Evolutionary conservation across 2,797 vertebrate genomes (phyloP).

Genomic region (Botia kubotai): DNA sequence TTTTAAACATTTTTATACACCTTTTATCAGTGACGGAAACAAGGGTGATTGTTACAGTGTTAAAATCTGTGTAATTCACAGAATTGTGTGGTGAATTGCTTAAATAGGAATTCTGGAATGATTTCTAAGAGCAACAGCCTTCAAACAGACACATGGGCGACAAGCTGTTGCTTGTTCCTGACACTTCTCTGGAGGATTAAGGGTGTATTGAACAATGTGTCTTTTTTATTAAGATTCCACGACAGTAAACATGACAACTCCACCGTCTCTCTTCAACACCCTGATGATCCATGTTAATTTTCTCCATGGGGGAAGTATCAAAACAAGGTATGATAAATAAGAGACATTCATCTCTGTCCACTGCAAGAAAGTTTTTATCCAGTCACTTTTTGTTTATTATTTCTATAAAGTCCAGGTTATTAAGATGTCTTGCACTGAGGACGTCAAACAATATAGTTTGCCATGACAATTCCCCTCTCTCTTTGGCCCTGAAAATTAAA

Average conservation of each 20-base stretch:
- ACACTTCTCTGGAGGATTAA: constrained; percentile 38
- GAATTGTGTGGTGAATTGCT: background rate
- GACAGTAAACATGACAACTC: constrained; percentile 6
- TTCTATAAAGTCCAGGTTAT: background rate
- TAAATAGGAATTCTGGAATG: background rate
- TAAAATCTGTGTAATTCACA: background rate
- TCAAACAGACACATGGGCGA: constrained; percentile 11
- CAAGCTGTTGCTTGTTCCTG: constrained; percentile 23
- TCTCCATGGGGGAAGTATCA: too few species aligned
- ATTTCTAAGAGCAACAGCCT: constrained; percentile 20
- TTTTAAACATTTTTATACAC: too few species aligned
- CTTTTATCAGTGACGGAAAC: too few species aligned
- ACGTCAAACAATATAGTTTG: too few species aligned
- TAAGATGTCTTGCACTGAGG: too few species aligned
- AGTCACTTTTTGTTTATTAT: background rate
- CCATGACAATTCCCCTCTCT: too few species aligned
- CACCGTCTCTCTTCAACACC: background rate
- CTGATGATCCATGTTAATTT: background rate
- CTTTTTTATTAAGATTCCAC: constrained; percentile 27
- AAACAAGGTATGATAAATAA: background rate
- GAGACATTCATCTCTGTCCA: background rate
- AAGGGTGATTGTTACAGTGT: background rate
- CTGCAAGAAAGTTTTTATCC: background rate
- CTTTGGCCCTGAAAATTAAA: too few species aligned
- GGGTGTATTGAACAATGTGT: constrained; percentile 36